Evolutionary conservation across 2,888 invertebrate genomes (phyloP).

Genomic region (Tachina fera): DNA sequence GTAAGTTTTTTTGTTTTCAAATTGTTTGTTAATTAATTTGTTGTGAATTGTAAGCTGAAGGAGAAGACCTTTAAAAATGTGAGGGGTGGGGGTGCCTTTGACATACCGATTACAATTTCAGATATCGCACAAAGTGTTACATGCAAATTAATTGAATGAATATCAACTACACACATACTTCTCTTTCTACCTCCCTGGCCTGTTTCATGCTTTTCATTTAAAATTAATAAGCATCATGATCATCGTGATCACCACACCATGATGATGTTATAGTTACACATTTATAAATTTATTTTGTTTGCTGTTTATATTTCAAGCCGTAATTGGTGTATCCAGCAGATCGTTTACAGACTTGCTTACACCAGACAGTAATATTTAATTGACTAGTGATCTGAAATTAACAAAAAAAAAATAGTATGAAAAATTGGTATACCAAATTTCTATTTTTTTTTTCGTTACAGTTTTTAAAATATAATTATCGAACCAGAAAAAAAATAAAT

Average conservation of each 20-base stretch:
- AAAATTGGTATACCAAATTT: background rate
- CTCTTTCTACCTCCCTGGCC: background rate
- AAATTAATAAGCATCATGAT: slow-evolving; percentile 6
- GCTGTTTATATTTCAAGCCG: slow-evolving; percentile 16
- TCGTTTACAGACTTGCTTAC: slow-evolving; percentile 9
- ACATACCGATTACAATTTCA: slow-evolving; percentile 42
- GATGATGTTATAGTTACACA: slow-evolving; percentile 14
- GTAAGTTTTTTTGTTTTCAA: slow-evolving; percentile 45
- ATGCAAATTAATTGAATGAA: slow-evolving; percentile 57
- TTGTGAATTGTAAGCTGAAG: slow-evolving; percentile 50
- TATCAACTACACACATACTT: background rate
- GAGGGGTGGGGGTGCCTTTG: slow-evolving; percentile 37
- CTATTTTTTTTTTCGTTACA: background rate
- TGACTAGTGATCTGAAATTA: slow-evolving; percentile 17
- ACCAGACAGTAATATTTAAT: slow-evolving; percentile 36
- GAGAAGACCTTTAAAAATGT: slow-evolving; percentile 52
- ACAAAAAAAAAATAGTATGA: background rate
- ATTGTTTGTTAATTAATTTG: slow-evolving; percentile 60
- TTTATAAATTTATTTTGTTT: slow-evolving; percentile 5
- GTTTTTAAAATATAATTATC: too few species aligned
- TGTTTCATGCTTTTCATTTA: background rate
- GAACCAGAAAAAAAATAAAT: too few species aligned
- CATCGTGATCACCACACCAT: slow-evolving; percentile 21
- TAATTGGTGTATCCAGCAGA: slow-evolving; percentile 7
- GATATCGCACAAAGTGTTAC: slow-evolving; percentile 10